Percentiles rank a stretch among this genome's conserved stretches.
phyloP scores from a whole-genome alignment of 2,113 vertebrate species.

The Glaucomys volans region DNA sequence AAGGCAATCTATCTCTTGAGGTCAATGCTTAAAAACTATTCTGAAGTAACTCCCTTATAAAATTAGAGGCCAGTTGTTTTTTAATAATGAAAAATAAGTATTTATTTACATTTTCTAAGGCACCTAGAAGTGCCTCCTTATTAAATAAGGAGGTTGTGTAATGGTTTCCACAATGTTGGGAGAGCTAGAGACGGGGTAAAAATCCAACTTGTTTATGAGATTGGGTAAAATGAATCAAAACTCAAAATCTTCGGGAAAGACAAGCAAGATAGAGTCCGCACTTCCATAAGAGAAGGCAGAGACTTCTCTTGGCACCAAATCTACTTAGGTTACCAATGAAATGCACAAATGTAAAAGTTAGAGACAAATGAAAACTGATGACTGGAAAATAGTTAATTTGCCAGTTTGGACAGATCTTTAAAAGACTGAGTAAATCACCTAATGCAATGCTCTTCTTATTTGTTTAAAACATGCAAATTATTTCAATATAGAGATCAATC shows the following conservation, averaged over 20 bases:
- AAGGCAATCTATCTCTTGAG: not conserved
- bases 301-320: not conserved
- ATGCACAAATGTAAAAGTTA: not conserved
- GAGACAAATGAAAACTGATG: not conserved
- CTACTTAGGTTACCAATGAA: not conserved
- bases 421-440: not conserved
- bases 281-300: not conserved
- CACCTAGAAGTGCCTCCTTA: not conserved
- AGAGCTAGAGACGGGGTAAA: not conserved
- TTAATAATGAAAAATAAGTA: not conserved
- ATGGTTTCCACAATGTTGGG: not conserved
- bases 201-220: not conserved
- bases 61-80: not conserved
- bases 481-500: not conserved
- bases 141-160: conserved; percentile 13
- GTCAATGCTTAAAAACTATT: not conserved
- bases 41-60: not conserved
- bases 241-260: conserved; percentile 39
- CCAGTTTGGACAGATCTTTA: not conserved
- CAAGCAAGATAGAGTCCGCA: not conserved
- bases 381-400: not conserved
- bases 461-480: conserved; percentile 31
- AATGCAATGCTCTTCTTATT: not conserved
- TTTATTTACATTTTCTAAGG: conserved; percentile 23
- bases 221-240: conserved; percentile 30